Conservation (phyloP, 2,797 vertebrate genomes). For the Malurus splendens region DNA sequence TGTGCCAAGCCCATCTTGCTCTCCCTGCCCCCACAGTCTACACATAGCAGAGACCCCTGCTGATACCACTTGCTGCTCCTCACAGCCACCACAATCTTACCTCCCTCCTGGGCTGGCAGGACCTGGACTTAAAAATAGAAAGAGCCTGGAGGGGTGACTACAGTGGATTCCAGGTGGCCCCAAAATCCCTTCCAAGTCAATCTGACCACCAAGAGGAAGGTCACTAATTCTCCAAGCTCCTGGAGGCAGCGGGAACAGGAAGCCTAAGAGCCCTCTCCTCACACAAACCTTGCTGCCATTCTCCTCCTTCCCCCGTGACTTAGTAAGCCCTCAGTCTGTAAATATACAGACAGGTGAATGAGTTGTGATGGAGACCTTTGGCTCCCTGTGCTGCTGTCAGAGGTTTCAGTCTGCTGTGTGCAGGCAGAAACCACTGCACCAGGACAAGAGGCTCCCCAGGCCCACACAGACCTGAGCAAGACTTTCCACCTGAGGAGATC, state of each 20-base stretch:
- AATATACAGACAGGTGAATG: background rate
- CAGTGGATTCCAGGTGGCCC: background rate
- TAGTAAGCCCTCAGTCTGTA: background rate
- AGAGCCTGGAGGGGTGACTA: background rate
- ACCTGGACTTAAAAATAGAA: background rate
- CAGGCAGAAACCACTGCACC: background rate
- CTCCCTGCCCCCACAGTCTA: background rate
- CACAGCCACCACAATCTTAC: background rate
- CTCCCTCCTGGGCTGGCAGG: background rate
- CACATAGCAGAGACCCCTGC: background rate
- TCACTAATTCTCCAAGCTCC: background rate
- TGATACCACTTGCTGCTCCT: background rate
- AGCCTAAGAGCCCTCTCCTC: background rate
- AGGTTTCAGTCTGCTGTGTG: background rate
- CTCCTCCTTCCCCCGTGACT: rapidly evolving
- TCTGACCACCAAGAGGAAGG: background rate
- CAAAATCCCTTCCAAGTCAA: background rate
- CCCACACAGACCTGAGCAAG: background rate
- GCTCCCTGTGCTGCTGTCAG: background rate
- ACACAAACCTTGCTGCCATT: background rate
- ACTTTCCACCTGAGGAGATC: background rate
- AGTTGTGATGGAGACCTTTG: background rate
- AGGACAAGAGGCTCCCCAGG: background rate
- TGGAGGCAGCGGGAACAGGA: background rate
- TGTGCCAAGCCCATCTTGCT: background rate